phyloP scores from a whole-genome alignment of 2,797 vertebrate genomes.

The Neoniphon sammara region DNA sequence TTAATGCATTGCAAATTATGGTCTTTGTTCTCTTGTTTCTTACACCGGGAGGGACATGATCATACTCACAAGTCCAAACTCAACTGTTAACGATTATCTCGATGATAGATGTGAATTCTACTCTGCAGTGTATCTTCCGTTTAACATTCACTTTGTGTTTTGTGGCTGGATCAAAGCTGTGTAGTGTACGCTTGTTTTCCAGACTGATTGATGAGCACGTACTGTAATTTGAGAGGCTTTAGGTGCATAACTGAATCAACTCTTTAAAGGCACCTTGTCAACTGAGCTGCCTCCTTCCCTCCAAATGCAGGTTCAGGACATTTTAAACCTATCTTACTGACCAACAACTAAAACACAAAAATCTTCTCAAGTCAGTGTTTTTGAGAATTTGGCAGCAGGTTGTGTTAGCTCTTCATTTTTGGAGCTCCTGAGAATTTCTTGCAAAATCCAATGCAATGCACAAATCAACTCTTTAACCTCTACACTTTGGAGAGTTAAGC shows the following conservation, averaged over 20 bases:
- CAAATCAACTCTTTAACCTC: constrained; percentile 60
- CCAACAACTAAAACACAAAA: constrained; percentile 52
- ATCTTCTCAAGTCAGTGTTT: constrained; percentile 58
- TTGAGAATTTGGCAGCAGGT: constrained; percentile 53
- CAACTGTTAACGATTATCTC: constrained; percentile 25
- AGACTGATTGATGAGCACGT: constrained; percentile 71
- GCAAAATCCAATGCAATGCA: constrained; percentile 55
- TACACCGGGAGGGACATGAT: constrained; percentile 37
- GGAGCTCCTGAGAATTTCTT: constrained; percentile 47
- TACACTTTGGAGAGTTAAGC: constrained; percentile 34
- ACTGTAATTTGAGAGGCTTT: constrained; percentile 71
- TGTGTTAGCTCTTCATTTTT: constrained; percentile 27
- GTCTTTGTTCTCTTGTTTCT: constrained; percentile 59
- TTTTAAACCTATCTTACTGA: constrained; percentile 54
- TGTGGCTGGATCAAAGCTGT: constrained; percentile 54
- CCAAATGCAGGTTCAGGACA: constrained; percentile 59
- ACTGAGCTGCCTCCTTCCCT: constrained; percentile 39
- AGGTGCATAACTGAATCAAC: constrained; percentile 65
- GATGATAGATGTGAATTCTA: constrained; percentile 65
- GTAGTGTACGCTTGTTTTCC: constrained; percentile 61
- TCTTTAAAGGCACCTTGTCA: constrained; percentile 62
- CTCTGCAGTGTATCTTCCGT: constrained; percentile 41
- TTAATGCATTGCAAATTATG: constrained; percentile 46
- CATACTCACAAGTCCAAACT: constrained; percentile 63
- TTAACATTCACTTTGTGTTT: constrained; percentile 50